Conservation (phyloP, 2,797 vertebrate genomes). For the Sus cebifrons region DNA sequence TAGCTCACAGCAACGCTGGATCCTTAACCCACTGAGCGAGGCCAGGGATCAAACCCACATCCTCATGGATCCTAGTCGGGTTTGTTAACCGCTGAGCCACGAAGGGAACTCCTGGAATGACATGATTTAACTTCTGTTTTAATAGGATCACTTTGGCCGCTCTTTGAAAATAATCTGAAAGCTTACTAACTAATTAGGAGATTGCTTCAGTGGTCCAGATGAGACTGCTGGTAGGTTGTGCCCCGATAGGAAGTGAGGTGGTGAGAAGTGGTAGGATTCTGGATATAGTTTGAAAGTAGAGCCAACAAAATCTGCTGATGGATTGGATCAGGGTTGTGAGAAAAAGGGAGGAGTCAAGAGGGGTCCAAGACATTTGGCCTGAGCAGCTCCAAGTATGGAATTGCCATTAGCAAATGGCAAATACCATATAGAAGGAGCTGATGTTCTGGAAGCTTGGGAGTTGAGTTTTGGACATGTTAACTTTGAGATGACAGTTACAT, state of each 20-base stretch:
- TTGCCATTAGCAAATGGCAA: neutral
- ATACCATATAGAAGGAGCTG: neutral
- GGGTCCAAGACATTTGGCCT: neutral
- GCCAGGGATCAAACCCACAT: too few species aligned
- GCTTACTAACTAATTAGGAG: neutral
- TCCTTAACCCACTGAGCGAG: too few species aligned
- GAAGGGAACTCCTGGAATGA: neutral
- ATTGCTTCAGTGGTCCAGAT: neutral
- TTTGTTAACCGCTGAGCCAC: neutral
- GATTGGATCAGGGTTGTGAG: neutral
- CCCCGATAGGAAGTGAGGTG: neutral
- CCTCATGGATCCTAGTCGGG: too few species aligned
- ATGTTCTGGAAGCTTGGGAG: neutral
- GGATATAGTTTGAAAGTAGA: slow-evolving; percentile 22
- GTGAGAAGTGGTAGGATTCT: neutral
- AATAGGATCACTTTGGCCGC: neutral
- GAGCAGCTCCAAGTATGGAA: neutral
- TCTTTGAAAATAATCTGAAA: slow-evolving; percentile 49
- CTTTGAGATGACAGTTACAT: slow-evolving; percentile 1
- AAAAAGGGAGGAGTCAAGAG: slow-evolving; percentile 34
- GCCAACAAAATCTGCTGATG: neutral
- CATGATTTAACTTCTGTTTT: neutral
- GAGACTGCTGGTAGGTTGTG: neutral
- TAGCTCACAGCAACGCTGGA: too few species aligned
- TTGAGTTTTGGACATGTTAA: slow-evolving; percentile 8